Conservation (phyloP, 2,888 invertebrate species). For the Drosophila parthenogenetica region DNA sequence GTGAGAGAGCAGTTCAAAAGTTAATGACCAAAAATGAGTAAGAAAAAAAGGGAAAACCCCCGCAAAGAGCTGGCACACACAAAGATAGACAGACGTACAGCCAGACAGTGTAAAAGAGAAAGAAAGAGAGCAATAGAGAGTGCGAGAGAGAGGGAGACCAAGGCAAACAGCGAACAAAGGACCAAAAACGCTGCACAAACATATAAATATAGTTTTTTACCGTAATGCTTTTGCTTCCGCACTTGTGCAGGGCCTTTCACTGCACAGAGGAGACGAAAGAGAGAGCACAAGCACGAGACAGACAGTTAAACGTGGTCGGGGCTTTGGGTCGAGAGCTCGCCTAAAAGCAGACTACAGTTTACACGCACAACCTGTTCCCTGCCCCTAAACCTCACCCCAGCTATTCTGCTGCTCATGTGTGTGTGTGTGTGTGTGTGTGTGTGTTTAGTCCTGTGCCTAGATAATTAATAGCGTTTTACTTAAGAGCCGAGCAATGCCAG, state of each 20-base stretch:
- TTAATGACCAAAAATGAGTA: conserved; percentile 74
- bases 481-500: conserved; percentile 76
- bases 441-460: conserved; percentile 51
- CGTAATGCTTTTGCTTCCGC: conserved; percentile 75
- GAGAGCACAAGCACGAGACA: conserved; percentile 16
- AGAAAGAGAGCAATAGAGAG: conserved; percentile 18
- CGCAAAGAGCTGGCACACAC: conserved; percentile 25
- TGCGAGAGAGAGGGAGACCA: conserved; percentile 32
- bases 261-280: conserved; percentile 8
- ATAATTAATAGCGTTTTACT: conserved; percentile 81
- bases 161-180: conserved; percentile 52
- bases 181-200: conserved; percentile 58
- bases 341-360: conserved; percentile 43
- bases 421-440: conserved; percentile 10
- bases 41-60: conserved; percentile 39
- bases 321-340: conserved; percentile 49
- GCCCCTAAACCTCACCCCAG: not conserved
- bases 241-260: conserved; percentile 48
- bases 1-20: conserved; percentile 73
- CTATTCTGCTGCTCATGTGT: not conserved
- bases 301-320: conserved; percentile 30
- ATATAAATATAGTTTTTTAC: conserved; percentile 56
- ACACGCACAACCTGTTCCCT: conserved; percentile 17
- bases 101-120: conserved; percentile 14
- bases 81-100: conserved; percentile 12